Percentiles rank a stretch among this genome's conserved stretches.
Conservation (phyloP, 1,140 invertebrate genomes). For the Reticulitermes speratus region DNA sequence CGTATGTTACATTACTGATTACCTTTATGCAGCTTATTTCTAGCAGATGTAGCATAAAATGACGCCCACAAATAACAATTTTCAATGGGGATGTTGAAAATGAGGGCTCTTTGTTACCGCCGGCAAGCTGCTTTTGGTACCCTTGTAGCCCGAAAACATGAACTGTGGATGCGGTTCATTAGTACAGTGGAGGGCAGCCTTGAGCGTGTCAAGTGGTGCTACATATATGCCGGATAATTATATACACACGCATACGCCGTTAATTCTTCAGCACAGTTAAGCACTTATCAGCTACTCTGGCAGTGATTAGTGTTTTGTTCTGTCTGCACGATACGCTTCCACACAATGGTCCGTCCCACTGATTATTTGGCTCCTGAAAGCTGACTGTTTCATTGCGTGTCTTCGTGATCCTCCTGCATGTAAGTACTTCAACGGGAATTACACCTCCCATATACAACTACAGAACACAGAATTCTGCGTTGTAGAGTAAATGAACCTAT, state of each 20-base stretch:
- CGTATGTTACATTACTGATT: no score
- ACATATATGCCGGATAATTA: neutral
- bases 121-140: no score
- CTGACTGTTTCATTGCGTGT: neutral
- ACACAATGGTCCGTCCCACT: neutral
- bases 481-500: no score
- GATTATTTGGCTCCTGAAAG: neutral
- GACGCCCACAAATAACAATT: no score
- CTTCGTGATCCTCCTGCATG: neutral
- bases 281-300: neutral
- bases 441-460: neutral
- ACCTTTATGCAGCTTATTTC: no score
- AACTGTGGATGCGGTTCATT: neutral
- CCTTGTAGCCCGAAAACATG: neutral
- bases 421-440: neutral
- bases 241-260: neutral
- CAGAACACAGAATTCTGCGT: no score
- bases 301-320: slow-evolving; percentile 1
- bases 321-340: neutral
- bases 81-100: no score
- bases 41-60: no score
- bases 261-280: neutral
- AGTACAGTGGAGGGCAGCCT: neutral
- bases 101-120: no score
- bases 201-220: neutral